A percentile compares a stretch with the other conserved stretches of the same genome.
Evolutionary conservation across 2,797 vertebrate genomes (phyloP).

Genomic region (Tangara arthus): DNA sequence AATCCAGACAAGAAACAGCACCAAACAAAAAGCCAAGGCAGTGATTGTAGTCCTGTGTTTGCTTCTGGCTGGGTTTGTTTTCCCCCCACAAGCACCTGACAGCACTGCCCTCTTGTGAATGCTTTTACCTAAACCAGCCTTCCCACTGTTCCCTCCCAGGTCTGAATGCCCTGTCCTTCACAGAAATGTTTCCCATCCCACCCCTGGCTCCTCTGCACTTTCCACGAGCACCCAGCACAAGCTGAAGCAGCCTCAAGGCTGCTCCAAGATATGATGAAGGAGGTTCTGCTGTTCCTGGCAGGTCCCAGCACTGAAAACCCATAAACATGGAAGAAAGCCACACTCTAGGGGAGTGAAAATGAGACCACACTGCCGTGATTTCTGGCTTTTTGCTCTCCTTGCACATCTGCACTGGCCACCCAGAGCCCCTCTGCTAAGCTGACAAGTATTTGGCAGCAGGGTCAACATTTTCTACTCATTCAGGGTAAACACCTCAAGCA

Average conservation of each 20-base stretch:
- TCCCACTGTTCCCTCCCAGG: not conserved
- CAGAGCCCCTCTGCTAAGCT: not conserved
- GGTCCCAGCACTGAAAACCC: not conserved
- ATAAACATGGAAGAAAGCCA: not conserved
- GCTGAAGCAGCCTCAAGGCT: not conserved
- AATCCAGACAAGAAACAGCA: not conserved
- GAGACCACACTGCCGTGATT: not conserved
- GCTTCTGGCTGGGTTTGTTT: not conserved
- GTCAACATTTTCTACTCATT: not conserved
- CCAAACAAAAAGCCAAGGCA: not conserved
- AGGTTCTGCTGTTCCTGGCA: not conserved
- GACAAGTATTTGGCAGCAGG: not conserved
- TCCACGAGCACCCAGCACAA: not conserved
- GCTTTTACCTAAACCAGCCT: not conserved
- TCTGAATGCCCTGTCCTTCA: fast-evolving
- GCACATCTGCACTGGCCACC: not conserved
- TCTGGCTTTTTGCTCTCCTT: not conserved
- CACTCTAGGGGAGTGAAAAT: not conserved
- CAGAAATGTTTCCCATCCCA: not conserved
- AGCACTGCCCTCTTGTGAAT: not conserved
- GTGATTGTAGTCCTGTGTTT: not conserved
- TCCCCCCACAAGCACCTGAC: not conserved
- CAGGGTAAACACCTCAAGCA: not conserved
- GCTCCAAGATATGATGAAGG: not conserved
- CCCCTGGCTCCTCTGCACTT: not conserved